Conservation (phyloP, 2,888 invertebrate species). For the Stomorhina lunata region DNA sequence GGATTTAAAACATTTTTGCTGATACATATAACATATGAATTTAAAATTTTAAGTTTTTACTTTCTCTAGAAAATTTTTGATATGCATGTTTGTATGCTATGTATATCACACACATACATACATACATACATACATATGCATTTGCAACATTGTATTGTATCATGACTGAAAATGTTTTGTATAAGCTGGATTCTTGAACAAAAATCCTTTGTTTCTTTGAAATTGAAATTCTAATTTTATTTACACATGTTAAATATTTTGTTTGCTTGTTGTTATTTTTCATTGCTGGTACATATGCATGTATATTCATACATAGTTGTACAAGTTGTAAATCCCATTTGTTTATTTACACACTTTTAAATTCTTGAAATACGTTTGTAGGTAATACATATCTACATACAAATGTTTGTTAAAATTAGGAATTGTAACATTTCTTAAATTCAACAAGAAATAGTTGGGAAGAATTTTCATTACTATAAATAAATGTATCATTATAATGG, state of each 20-base stretch:
- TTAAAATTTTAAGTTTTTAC: no score
- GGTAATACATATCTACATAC: no score
- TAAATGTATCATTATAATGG: no score
- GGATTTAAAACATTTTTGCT: no score
- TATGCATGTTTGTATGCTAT: no score
- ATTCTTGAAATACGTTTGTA: slow-evolving; percentile 28
- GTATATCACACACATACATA: not conserved
- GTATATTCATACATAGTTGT: slow-evolving; percentile 1
- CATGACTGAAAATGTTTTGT: slow-evolving; percentile 1
- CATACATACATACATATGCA: not conserved
- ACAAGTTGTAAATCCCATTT: slow-evolving; percentile 38
- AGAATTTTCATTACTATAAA: no score
- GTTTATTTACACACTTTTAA: slow-evolving; percentile 39
- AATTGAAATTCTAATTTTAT: slow-evolving; percentile 40
- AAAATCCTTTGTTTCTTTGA: slow-evolving; percentile 1
- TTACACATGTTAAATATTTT: slow-evolving; percentile 36
- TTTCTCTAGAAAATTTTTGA: no score
- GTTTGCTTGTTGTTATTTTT: not conserved
- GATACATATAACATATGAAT: no score
- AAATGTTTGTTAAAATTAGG: no score
- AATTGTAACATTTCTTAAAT: no score
- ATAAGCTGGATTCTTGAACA: not conserved
- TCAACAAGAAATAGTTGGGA: no score
- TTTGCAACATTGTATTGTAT: no score
- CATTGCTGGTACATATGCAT: slow-evolving; percentile 4